These are phyloP conservation scores for Neoascia interrupta DNA, from an alignment of 2,888 invertebrate species.

Conservation along the genomic window DNA sequence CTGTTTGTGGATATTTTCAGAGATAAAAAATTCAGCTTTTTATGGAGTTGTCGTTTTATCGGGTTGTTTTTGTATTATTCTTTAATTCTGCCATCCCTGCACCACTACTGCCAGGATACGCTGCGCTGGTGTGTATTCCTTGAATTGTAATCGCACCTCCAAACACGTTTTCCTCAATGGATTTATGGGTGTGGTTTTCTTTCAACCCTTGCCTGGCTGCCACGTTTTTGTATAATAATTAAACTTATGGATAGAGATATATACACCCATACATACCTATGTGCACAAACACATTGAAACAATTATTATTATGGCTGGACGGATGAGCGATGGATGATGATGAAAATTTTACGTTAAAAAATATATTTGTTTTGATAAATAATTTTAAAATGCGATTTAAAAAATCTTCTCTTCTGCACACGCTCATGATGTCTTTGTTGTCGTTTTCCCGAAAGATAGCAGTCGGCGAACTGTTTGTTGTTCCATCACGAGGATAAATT, in stretches of 20 bases:
- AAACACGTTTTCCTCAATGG: background rate
- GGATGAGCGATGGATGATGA: conserved; percentile 51
- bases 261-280: background rate
- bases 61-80: background rate
- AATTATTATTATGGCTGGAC: conserved; percentile 9
- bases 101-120: conserved; percentile 19
- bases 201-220: conserved; percentile 47
- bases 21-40: conserved; percentile 66
- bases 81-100: conserved; percentile 17
- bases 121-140: background rate
- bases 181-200: conserved; percentile 56
- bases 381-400: conserved; percentile 68
- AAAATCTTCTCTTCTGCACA: conserved; percentile 48
- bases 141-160: background rate
- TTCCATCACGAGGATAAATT: conserved; percentile 35
- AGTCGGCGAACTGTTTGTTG: conserved; percentile 51
- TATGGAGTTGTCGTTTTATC: conserved; percentile 1
- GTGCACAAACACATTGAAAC: background rate
- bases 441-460: background rate
- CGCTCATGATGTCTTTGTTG: background rate
- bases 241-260: too few relatives aligned
- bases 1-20: conserved; percentile 63
- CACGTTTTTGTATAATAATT: too few relatives aligned
- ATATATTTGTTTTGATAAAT: conserved; percentile 68
- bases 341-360: conserved; percentile 66